Evolutionary conservation across 2,888 invertebrate species (phyloP).

Genomic region (Halictus quadricinctus): DNA sequence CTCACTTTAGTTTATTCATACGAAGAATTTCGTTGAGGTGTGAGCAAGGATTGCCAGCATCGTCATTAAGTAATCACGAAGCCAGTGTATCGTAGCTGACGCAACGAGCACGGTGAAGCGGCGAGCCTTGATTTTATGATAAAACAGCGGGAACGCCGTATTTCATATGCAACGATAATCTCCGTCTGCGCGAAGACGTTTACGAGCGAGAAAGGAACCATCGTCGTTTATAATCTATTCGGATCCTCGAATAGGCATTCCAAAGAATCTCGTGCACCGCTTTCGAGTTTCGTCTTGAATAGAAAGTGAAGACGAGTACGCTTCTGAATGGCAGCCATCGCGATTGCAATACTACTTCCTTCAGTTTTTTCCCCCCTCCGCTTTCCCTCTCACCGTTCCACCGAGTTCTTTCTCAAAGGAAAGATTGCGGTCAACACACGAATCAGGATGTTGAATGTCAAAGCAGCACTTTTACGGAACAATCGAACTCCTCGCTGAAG

Average conservation of each 20-base stretch:
- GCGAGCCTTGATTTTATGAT: constrained; percentile 21
- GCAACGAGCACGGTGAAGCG: constrained; percentile 7
- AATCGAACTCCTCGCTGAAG: constrained; percentile 20
- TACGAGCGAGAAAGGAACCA: constrained; percentile 4
- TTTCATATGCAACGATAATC: constrained; percentile 22
- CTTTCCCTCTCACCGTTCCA: neutral
- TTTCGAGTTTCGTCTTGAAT: constrained; percentile 1
- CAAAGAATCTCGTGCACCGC: constrained; percentile 1
- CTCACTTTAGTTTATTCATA: neutral
- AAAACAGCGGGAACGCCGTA: neutral
- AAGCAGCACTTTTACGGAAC: constrained; percentile 26
- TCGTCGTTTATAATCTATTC: constrained; percentile 28
- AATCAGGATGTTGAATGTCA: constrained; percentile 27
- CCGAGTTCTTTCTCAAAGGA: neutral
- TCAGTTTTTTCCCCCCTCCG: neutral
- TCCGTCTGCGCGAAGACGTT: constrained; percentile 20
- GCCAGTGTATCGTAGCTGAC: neutral
- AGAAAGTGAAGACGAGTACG: neutral
- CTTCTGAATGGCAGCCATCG: constrained; percentile 9
- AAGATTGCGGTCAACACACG: constrained; percentile 27
- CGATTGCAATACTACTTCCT: constrained; percentile 19
- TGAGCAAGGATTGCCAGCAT: neutral
- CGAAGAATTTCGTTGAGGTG: neutral
- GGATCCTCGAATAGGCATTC: constrained; percentile 18
- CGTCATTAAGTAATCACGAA: neutral